Conservation (phyloP, 2,797 vertebrate genomes). For the Tenualosa ilisha region DNA sequence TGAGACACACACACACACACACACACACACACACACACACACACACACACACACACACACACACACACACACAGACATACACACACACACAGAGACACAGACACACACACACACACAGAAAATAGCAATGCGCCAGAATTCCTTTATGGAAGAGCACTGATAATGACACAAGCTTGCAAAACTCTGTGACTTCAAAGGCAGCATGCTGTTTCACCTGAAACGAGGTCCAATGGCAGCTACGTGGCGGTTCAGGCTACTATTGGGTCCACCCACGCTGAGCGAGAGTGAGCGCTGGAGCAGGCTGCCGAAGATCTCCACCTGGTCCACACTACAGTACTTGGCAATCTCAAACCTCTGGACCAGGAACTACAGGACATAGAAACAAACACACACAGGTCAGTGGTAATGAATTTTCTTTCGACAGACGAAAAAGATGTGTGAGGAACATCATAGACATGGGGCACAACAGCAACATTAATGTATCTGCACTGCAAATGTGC, state of each 20-base stretch:
- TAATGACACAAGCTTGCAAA: background rate
- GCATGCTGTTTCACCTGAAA: constrained; percentile 79
- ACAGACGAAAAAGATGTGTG: background rate
- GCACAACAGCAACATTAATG: no score
- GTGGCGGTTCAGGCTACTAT: constrained; percentile 89
- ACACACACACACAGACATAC: background rate
- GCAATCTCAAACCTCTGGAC: constrained; percentile 97
- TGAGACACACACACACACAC: constrained; percentile 51
- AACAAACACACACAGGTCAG: background rate
- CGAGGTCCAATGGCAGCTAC: constrained; percentile 94
- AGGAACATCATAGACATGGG: background rate
- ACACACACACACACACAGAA: background rate
- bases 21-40: constrained; percentile 3
- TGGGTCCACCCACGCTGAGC: constrained; percentile 84
- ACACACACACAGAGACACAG: background rate
- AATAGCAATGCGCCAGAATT: background rate
- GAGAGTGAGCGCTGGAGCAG: constrained; percentile 91
- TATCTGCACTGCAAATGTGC: no score
- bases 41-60: background rate
- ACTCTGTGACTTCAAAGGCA: background rate
- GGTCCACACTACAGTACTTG: constrained; percentile 96
- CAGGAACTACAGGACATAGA: constrained; percentile 79
- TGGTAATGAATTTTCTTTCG: background rate
- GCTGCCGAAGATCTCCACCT: constrained; percentile 95
- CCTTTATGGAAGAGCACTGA: background rate